Base-by-base conservation (phyloP, 1,140 invertebrate genomes). In the Campodea augens region DNA sequence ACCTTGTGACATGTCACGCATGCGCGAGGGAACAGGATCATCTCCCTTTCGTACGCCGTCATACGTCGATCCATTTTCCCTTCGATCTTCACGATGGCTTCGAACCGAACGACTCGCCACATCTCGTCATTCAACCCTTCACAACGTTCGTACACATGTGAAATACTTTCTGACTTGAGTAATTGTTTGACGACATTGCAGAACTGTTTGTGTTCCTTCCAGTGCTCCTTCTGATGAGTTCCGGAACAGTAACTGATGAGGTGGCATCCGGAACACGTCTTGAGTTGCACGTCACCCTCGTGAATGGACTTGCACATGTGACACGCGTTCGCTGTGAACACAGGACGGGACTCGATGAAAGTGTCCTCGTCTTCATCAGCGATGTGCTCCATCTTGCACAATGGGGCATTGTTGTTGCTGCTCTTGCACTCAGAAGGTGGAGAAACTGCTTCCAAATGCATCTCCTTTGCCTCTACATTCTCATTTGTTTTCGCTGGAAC, bases 31-130 rank as follows among this genome's bases (percentile, higher is more conserved):
- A 77, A 81, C 2, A 80, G 57, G 3, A 81, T 54, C 0, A 74
- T 68, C 51, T 81, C 78, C 42, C 69, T 70, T 52, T 81, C 77
- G 61, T 71, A 77, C 0, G 74, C 63, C 10, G 70, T 60, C 20
- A 81, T 51, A 4, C 57, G 54, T 25, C 77, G 65, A 29, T 68
- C 67, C 3, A 79, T 54, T 1, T 62, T 59, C 37, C 68, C 63
- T 51, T 77, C 70, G 39, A 73, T 65, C 2, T 70, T 64, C 0
- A 68, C 61, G 27, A 79, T 70, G 50, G 70, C 61, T 43, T 73
- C 67, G 55, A 77, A 66, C 15, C 76, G 59, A 15, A 74, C 64
- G 1, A 71, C 58, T 1, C 74, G 60, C 52, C 74, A 78, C 44
- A 72, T 62, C 1, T 75, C 68, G 12, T 65, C 61, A 4, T 54